Base-by-base conservation (phyloP, 64 coral and sea anemone genomes). In the Platygyra sinensis region DNA sequence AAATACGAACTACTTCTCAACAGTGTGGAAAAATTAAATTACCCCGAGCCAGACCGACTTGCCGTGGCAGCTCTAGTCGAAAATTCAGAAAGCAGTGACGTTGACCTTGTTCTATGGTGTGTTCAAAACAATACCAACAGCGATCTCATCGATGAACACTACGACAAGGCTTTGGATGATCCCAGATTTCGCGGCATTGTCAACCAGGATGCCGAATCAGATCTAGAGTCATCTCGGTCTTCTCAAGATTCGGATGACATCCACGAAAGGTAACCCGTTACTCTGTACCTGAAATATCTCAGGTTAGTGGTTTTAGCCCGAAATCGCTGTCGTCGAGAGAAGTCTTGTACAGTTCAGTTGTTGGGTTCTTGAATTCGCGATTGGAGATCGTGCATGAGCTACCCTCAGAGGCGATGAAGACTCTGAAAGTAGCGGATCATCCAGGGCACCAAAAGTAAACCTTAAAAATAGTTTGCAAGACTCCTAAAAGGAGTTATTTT, bases 71-170 rank as follows among this genome's bases (percentile, higher is more conserved):
- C 89, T 59, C 67, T 90, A 16, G 30, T 82, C n/a, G 29, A 27
- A 13, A 33, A 74, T 16, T 83, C 51, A 46, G 42, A 79, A 60
- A n/a, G 80, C 32, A 72, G 30, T n/a, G 89, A 82, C 12, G 52
- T 52, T 30, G 89, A 90, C 0, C 89, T 82, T 13, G 11, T 90
- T 13, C 13, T 90, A 9, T 90, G 89, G 89, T 82, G 67, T 83
- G 62, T 92, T 39, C 60, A 83, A 77, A 76, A 92, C 75, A 75
- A 49, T 16, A 72, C 17, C 24, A 52, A 90, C 3, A 64, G 80
- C 9, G 67, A 83, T 74, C 28, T 36, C 5, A 83, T 90, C 4
- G 76, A 83, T 57, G 52, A 83, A 8, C 20, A 83, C 29, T 90
- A n/a, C 59, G 32, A 90, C 20, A 19, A 74, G 57, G 89, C 77